phyloP scores from a whole-genome alignment of 2,888 invertebrate species.

The Lasioglossum figueresi region DNA sequence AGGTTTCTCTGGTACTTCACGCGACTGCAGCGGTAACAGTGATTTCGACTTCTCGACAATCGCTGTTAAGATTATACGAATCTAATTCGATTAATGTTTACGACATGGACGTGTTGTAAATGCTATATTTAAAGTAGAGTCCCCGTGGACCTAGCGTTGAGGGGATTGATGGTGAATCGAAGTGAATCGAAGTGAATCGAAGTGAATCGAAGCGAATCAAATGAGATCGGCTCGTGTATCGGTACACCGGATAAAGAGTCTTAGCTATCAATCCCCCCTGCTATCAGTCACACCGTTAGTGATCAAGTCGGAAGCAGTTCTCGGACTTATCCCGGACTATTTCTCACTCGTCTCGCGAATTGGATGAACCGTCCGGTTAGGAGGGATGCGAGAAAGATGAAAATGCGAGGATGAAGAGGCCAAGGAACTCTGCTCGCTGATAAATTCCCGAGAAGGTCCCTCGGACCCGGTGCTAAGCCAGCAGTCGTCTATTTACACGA shows the following conservation, averaged over 20 bases:
- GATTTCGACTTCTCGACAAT: too few relatives aligned
- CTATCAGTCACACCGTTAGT: not conserved
- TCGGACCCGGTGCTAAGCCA: conserved; percentile 26
- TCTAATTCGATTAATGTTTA: too few relatives aligned
- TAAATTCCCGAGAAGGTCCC: conserved; percentile 36
- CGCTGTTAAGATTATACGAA: too few relatives aligned
- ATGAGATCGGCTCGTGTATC: too few relatives aligned
- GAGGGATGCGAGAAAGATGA: conserved; percentile 26
- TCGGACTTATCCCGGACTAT: conserved; percentile 28
- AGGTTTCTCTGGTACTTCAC: too few relatives aligned
- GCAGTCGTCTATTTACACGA: conserved; percentile 45
- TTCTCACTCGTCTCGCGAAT: conserved; percentile 9
- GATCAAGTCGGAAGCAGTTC: not conserved
- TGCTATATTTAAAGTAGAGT: too few relatives aligned
- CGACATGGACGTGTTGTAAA: too few relatives aligned
- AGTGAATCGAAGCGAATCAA: too few relatives aligned
- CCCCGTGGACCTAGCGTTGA: too few relatives aligned
- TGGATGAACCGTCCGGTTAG: conserved; percentile 22
- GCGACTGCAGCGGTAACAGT: too few relatives aligned
- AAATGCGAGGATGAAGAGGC: conserved; percentile 22
- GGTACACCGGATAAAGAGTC: not conserved
- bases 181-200: too few relatives aligned
- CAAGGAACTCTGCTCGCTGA: conserved; percentile 10
- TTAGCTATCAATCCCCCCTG: not conserved
- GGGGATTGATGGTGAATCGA: too few relatives aligned